phyloP scores from a whole-genome alignment of 2,113 vertebrate species.

The Odobenus rosmarus region DNA sequence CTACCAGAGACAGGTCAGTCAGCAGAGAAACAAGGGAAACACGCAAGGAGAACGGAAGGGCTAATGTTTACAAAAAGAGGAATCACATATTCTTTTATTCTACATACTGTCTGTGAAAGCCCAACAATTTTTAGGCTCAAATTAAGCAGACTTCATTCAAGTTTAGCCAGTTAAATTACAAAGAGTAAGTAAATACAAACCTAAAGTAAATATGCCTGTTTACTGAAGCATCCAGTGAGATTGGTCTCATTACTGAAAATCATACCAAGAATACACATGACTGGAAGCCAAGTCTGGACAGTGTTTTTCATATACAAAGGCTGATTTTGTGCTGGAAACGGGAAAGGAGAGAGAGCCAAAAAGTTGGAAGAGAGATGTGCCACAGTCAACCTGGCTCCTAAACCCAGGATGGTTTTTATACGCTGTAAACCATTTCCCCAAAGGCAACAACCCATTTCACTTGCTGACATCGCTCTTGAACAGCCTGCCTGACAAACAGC shows the following conservation, averaged over 20 bases:
- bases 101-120: neutral
- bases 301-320: neutral
- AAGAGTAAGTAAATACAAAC: neutral
- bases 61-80: neutral
- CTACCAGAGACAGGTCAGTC: neutral
- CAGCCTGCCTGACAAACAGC: conserved; percentile 30
- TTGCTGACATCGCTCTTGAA: conserved; percentile 54
- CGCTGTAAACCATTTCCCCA: conserved; percentile 11
- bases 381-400: neutral
- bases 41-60: neutral
- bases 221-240: neutral
- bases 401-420: neutral
- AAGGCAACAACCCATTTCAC: conserved; percentile 23
- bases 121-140: neutral
- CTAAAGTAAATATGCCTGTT: neutral
- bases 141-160: neutral
- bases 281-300: neutral
- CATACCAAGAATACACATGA: neutral
- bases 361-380: neutral
- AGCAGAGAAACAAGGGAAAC: neutral
- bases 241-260: neutral
- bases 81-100: neutral
- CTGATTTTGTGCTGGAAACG: neutral
- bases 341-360: neutral
- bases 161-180: neutral